A percentile compares a stretch with the other conserved stretches of the same genome.
phyloP scores from a whole-genome alignment of 2,888 invertebrate species.

The Imbricaverruca yamaguchii region DNA sequence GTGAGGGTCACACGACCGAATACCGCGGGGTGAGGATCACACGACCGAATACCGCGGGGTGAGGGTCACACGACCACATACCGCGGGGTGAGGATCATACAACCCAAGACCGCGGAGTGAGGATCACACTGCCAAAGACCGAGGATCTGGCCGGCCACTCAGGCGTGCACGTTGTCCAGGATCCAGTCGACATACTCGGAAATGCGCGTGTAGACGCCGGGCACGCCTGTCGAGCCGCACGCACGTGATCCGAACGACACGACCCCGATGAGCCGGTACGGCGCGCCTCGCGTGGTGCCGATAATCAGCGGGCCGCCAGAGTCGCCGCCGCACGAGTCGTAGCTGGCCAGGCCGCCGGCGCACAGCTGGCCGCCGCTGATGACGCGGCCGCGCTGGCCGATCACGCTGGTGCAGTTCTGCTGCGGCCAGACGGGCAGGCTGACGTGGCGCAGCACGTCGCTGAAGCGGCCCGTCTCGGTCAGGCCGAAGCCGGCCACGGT shows the following conservation, averaged over 20 bases:
- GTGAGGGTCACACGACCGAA: too few species aligned
- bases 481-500: conserved; percentile 29
- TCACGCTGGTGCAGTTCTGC: conserved; percentile 23
- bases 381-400: background rate
- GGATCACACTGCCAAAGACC: too few species aligned
- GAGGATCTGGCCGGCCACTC: too few species aligned
- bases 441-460: conserved; percentile 27
- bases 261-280: conserved; percentile 28
- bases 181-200: conserved; percentile 28
- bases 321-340: conserved; percentile 29
- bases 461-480: conserved; percentile 26
- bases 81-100: too few species aligned
- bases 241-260: conserved; percentile 25
- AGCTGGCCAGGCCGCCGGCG: conserved; percentile 23
- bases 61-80: too few species aligned
- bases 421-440: conserved; percentile 23
- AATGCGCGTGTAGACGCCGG: conserved; percentile 28
- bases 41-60: too few species aligned
- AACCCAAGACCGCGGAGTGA: too few species aligned
- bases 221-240: conserved; percentile 23
- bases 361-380: conserved; percentile 24
- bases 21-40: too few species aligned
- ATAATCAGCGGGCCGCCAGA: conserved; percentile 28
- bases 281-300: background rate
- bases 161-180: background rate